These are phyloP conservation scores for Hydractinia symbiolongicarpus DNA, from an alignment of 30 jellyfish, hydroid and myxozoan species.

Conservation along the genomic window DNA sequence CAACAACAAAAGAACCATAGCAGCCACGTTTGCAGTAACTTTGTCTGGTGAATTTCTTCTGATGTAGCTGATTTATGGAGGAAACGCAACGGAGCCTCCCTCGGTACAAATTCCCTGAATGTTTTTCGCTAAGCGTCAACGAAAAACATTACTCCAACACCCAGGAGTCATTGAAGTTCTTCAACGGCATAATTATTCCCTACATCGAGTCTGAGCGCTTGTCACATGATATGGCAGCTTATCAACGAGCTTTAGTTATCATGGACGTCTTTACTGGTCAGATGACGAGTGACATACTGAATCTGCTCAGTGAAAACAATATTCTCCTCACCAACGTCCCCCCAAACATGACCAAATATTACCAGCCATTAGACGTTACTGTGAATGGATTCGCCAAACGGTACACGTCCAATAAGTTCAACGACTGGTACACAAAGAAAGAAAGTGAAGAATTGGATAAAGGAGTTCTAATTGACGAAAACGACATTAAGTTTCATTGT, in stretches of 20 bases:
- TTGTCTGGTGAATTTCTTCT: background rate
- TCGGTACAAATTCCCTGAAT: background rate
- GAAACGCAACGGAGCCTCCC: conserved; percentile 1
- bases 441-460: too few species aligned
- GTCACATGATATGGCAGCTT: background rate
- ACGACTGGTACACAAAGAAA: too few species aligned
- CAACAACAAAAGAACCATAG: conserved; percentile 9
- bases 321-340: background rate
- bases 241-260: conserved; percentile 1
- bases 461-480: too few species aligned
- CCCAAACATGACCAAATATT: too few species aligned
- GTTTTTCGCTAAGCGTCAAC: background rate
- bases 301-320: background rate
- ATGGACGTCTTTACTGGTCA: too few species aligned
- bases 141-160: background rate
- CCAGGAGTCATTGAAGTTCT: background rate
- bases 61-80: background rate
- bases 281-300: background rate
- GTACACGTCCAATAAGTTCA: background rate
- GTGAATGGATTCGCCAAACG: conserved; percentile 9
- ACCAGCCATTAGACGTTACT: conserved; percentile 11
- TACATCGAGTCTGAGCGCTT: conserved; percentile 4
- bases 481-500: too few species aligned
- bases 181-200: conserved; percentile 2
- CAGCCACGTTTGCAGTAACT: conserved; percentile 23